These are phyloP conservation scores for Drosophila funebris DNA, from an alignment of 1,140 invertebrate genomes.

Conservation along the genomic window DNA sequence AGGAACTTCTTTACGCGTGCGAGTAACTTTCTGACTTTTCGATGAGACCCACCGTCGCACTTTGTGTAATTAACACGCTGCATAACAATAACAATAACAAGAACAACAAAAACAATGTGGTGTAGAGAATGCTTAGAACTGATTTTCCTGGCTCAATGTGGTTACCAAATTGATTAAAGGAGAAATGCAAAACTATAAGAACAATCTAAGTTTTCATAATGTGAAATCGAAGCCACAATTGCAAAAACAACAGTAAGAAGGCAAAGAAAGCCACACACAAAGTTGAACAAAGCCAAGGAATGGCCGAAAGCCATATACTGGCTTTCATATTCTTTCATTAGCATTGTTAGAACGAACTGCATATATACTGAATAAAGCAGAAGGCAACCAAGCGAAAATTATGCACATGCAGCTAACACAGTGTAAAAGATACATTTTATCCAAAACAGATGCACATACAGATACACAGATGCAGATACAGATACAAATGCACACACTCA, in stretches of 20 bases:
- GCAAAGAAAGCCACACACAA: neutral
- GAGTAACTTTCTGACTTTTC: slow-evolving; percentile 57
- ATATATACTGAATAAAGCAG: slow-evolving; percentile 13
- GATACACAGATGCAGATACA: slow-evolving; percentile 26
- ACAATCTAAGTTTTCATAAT: neutral
- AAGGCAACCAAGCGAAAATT: slow-evolving; percentile 65
- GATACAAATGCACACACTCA: slow-evolving; percentile 27
- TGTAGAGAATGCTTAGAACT: slow-evolving; percentile 64
- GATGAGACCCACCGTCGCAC: slow-evolving; percentile 22
- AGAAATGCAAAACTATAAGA: slow-evolving; percentile 43
- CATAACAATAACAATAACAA: slow-evolving; percentile 33
- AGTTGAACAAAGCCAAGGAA: slow-evolving; percentile 12
- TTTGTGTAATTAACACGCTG: slow-evolving; percentile 71
- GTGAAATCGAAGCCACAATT: slow-evolving; percentile 10
- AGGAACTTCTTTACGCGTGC: slow-evolving; percentile 49
- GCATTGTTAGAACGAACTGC: slow-evolving; percentile 29
- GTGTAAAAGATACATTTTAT: slow-evolving; percentile 39
- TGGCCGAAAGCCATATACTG: neutral
- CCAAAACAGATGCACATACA: slow-evolving; percentile 13
- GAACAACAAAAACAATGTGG: slow-evolving; percentile 22
- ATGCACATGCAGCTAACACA: slow-evolving; percentile 56
- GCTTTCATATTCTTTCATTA: slow-evolving; percentile 27
- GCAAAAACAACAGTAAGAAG: slow-evolving; percentile 6
- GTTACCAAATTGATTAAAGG: slow-evolving; percentile 64
- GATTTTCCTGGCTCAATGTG: slow-evolving; percentile 67